A percentile compares a stretch with the other conserved stretches of the same genome.
phyloP scores from a whole-genome alignment of 2,888 invertebrate species.

The Corythucha ciliata region DNA sequence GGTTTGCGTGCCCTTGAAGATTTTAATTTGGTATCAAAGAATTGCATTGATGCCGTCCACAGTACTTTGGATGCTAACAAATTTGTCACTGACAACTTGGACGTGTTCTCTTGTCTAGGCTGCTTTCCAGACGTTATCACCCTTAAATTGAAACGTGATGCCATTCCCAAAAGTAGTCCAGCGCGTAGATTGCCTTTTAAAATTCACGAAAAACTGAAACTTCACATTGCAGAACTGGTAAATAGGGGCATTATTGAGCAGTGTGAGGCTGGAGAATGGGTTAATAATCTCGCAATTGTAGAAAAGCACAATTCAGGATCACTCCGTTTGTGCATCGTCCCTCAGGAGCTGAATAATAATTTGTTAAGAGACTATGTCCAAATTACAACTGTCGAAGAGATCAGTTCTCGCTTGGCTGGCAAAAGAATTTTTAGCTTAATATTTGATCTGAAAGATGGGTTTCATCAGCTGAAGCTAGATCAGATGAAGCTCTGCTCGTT shows the following conservation, averaged over 20 bases:
- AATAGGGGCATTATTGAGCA: neutral
- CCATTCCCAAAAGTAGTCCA: slow-evolving; percentile 4
- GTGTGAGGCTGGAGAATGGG: slow-evolving; percentile 19
- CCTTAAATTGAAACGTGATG: neutral
- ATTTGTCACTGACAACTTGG: neutral
- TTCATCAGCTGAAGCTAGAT: slow-evolving; percentile 20
- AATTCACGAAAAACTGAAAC: neutral
- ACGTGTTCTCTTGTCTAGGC: slow-evolving; percentile 6
- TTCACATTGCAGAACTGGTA: neutral
- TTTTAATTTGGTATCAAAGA: neutral
- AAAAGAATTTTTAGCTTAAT: slow-evolving; percentile 20
- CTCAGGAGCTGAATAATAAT: slow-evolving; percentile 28
- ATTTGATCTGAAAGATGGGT: slow-evolving; percentile 24
- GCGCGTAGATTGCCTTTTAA: slow-evolving; percentile 4
- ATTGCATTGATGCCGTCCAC: neutral
- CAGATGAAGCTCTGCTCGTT: neutral
- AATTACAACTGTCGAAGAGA: slow-evolving; percentile 26
- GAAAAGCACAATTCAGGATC: slow-evolving; percentile 27
- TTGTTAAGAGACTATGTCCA: slow-evolving; percentile 21
- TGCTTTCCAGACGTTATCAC: neutral
- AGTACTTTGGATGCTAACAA: neutral
- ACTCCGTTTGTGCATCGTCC: slow-evolving; percentile 28
- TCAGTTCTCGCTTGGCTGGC: slow-evolving; percentile 12
- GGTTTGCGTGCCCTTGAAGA: neutral
- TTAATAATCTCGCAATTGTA: slow-evolving; percentile 24